These are phyloP conservation scores for Trialeurodes vaporariorum DNA, from an alignment of 1,140 invertebrate genomes.

Conservation along the genomic window DNA sequence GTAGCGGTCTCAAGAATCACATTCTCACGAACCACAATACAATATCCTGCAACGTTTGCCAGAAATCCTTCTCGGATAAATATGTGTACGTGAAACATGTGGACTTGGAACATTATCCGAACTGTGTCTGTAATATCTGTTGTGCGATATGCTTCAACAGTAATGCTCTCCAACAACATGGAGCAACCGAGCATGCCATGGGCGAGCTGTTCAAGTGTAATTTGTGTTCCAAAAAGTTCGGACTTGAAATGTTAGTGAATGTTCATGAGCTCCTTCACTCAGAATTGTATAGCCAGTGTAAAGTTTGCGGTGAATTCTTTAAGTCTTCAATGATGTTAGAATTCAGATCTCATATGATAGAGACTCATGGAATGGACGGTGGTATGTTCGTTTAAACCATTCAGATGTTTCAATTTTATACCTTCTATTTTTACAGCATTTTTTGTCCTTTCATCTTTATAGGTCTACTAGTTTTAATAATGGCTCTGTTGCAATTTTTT, in stretches of 20 bases:
- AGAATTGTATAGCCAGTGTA: not conserved
- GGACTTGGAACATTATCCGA: not conserved
- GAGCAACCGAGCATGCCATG: not conserved
- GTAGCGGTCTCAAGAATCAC: not conserved
- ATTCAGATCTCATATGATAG: not conserved
- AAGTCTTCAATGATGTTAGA: not conserved
- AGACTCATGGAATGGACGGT: not conserved
- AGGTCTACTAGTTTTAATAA: too few relatives aligned
- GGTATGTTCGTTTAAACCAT: not conserved
- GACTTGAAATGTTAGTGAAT: not conserved
- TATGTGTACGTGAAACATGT: not conserved
- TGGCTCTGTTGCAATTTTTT: too few relatives aligned
- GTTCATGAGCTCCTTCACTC: not conserved
- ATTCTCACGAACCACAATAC: not conserved
- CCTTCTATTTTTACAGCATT: too few relatives aligned
- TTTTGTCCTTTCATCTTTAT: too few relatives aligned
- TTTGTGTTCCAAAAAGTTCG: not conserved
- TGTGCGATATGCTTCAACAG: not conserved
- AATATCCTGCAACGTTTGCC: not conserved
- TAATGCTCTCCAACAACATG: not conserved
- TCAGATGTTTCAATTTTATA: too few relatives aligned
- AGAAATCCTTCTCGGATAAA: not conserved
- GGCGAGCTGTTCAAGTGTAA: not conserved
- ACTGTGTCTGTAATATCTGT: not conserved
- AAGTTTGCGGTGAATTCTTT: not conserved